Evolutionary conservation across 2,797 vertebrate genomes (phyloP).

Genomic region (Sparidentex hasta): DNA sequence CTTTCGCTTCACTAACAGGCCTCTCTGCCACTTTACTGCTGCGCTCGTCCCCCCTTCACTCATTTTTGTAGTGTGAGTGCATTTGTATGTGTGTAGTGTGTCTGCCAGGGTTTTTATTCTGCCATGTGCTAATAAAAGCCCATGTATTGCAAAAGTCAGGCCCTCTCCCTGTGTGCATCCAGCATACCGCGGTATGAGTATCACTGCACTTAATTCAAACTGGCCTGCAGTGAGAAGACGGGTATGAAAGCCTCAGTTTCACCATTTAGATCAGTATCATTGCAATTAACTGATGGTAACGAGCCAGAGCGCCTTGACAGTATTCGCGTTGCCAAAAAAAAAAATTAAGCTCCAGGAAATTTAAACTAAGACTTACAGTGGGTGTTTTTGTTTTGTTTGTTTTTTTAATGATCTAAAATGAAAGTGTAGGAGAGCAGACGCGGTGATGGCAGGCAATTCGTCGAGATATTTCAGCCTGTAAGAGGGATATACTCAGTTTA

Average conservation of each 20-base stretch:
- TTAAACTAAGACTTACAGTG: neutral
- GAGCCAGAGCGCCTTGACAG: neutral
- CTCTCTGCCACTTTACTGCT: slow-evolving; percentile 40
- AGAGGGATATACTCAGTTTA: neutral
- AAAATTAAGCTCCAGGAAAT: slow-evolving; percentile 5
- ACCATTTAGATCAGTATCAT: neutral
- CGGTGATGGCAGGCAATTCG: neutral
- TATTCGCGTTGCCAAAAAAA: neutral
- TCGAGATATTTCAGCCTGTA: neutral
- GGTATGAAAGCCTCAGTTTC: neutral
- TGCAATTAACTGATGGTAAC: neutral
- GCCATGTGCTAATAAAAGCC: slow-evolving; percentile 23
- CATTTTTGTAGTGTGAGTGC: neutral
- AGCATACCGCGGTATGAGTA: neutral
- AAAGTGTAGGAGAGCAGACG: neutral
- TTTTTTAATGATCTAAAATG: neutral
- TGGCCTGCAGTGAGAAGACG: neutral
- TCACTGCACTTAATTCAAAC: slow-evolving; percentile 4
- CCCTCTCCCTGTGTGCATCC: neutral
- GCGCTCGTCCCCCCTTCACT: slow-evolving; percentile 24
- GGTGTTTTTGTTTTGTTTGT: neutral
- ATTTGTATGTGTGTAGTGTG: neutral
- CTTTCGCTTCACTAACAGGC: slow-evolving; percentile 47
- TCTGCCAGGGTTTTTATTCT: neutral
- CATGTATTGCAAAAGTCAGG: slow-evolving; percentile 9